Evolutionary conservation across 2,888 invertebrate species (phyloP), one percentile per base, ranked within the genome.

Genomic region (Parnassius mnemosyne): DNA sequence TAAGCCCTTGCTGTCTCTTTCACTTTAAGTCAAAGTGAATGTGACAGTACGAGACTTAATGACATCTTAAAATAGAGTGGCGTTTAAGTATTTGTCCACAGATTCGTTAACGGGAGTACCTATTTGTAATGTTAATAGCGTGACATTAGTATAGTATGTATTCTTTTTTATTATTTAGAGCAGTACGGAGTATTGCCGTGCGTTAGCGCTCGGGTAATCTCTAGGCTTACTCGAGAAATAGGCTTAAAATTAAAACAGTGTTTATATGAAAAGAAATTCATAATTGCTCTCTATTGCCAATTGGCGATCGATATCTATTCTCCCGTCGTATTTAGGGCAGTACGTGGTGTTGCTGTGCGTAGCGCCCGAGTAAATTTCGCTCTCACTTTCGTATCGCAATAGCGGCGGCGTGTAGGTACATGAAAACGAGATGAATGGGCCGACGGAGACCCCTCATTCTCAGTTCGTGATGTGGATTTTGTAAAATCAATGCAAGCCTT

Each of bases 391-490:
- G 85, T 80, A 86, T 85, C 81, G 87, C 85, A 87, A 87, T 82
- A 87, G 84, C 83, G 76, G 76, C 73, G 80, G 79, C 82, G 80
- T 84, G 59, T 63, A 59, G 59, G 84, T 87, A 88, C 87, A 89
- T 87, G 87, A 87, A 89, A 90, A 89, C 87, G 89, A 90, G 89
- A 89, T 90, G 90, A 91, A 90, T 90, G 89, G 86, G 81, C 75
- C 83, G 84, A 79, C 85, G 80, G 85, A 85, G 86, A 80, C 84
- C 84, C 87, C 87, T 87, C 84, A 81, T 87, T 88, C 84, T 79
- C 80, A 84, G 81, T 79, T 81, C 79, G 86, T 85, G 83, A 84
- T 88, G 86, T 84, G 85, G 84, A 87, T 87, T 89, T 89, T 83
- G 85, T 84, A 86, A 88, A 89, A 89, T 88, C 89, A 87, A 88